Percentiles rank a stretch among this genome's conserved stretches.
phyloP scores from a whole-genome alignment of 2,888 invertebrate genomes.

The Cantharis lateralis region DNA sequence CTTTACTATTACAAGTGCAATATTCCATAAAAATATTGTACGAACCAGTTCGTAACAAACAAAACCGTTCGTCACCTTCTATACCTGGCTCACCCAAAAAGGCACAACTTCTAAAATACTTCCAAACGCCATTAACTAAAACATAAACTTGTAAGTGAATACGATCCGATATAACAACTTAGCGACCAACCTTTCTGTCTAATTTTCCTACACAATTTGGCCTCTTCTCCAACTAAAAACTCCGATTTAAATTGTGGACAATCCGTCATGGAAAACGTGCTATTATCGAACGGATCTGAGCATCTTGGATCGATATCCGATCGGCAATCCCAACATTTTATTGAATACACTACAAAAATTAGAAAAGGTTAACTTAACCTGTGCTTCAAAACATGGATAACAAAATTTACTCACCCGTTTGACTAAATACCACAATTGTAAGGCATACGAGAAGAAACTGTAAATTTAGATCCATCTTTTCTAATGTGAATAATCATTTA shows the following conservation, averaged over 20 bases:
- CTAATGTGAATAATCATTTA: background rate
- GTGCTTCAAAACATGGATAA: background rate
- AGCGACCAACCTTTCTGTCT: constrained; percentile 77
- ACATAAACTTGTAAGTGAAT: constrained; percentile 25
- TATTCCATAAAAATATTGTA: constrained; percentile 94
- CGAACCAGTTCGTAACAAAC: constrained; percentile 87
- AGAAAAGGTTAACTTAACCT: constrained; percentile 26
- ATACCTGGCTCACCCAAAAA: constrained; percentile 90
- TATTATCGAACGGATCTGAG: constrained; percentile 90
- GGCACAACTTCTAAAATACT: constrained; percentile 86
- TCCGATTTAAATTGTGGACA: constrained; percentile 19
- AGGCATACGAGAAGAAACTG: background rate
- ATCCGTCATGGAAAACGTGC: constrained; percentile 83
- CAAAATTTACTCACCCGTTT: background rate
- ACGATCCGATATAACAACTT: background rate
- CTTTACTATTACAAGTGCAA: constrained; percentile 90
- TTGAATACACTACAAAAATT: constrained; percentile 50
- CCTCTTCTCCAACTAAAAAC: constrained; percentile 48
- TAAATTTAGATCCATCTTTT: background rate
- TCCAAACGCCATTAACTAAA: constrained; percentile 85
- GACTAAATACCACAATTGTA: background rate
- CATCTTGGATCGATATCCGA: constrained; percentile 90
- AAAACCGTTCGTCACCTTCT: constrained; percentile 86
- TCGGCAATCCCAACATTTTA: constrained; percentile 91
- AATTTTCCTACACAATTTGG: constrained; percentile 90